phyloP scores from a whole-genome alignment of 37 sponge, comb jelly and placozoan species.

The Diacarnus erythraeanus region DNA sequence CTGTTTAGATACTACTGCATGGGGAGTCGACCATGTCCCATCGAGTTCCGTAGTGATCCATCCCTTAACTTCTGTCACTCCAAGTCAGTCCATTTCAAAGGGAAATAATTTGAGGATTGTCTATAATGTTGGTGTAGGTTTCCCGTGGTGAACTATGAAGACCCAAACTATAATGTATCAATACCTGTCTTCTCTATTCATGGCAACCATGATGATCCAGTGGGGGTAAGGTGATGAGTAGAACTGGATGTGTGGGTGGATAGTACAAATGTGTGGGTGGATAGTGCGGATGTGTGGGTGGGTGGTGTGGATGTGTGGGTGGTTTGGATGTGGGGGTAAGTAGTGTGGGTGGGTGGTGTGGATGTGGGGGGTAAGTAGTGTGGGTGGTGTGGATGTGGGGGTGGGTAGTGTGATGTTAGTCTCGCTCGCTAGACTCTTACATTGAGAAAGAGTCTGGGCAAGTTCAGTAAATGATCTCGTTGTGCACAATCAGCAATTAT shows the following conservation, averaged over 20 bases:
- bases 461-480: too few species aligned
- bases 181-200: constrained; percentile 95
- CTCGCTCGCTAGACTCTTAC: background rate
- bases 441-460: too few species aligned
- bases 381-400: background rate
- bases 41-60: constrained; percentile 81
- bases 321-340: background rate
- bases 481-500: too few species aligned
- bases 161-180: constrained; percentile 94
- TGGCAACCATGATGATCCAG: constrained; percentile 99
- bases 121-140: constrained; percentile 41
- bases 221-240: constrained; percentile 72
- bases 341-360: background rate
- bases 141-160: constrained; percentile 89
- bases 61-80: constrained; percentile 69
- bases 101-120: background rate
- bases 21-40: constrained; percentile 73
- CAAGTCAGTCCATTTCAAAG: constrained; percentile 26
- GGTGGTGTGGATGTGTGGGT: background rate
- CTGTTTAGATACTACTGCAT: constrained; percentile 87
- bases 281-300: background rate
- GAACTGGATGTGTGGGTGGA: too few species aligned
- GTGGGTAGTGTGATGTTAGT: background rate
- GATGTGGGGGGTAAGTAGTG: too few species aligned
- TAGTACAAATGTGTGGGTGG: background rate